Percentiles rank a stretch among this genome's conserved stretches.
Evolutionary conservation across 2,113 vertebrate genomes (phyloP).

Genomic region (Lucifuga dentata): DNA sequence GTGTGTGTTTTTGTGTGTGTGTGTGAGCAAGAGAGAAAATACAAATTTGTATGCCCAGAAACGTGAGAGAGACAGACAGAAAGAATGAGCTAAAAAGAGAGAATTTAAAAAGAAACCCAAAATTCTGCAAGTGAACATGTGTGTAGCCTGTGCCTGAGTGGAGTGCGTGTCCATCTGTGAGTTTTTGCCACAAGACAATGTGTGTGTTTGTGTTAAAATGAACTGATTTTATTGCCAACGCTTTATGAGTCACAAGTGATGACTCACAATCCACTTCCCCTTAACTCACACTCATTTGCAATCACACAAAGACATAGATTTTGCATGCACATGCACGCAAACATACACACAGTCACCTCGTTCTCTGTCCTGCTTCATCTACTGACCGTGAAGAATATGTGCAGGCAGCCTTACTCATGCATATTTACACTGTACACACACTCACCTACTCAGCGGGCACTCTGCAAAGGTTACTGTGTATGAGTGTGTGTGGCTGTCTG

Average conservation of each 20-base stretch:
- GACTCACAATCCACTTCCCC: slow-evolving; percentile 79
- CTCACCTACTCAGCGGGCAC: slow-evolving; percentile 76
- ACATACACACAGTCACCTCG: slow-evolving; percentile 39
- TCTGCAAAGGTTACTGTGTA: slow-evolving; percentile 74
- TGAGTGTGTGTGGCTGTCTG: slow-evolving; percentile 53
- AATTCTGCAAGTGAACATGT: slow-evolving; percentile 42
- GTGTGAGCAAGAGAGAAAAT: slow-evolving; percentile 13
- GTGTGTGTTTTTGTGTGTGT: slow-evolving; percentile 26
- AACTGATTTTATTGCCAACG: slow-evolving; percentile 73
- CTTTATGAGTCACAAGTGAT: slow-evolving; percentile 82
- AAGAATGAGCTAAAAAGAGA: slow-evolving; percentile 9
- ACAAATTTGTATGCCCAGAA: slow-evolving; percentile 1
- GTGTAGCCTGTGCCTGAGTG: slow-evolving; percentile 15
- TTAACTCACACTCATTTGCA: slow-evolving; percentile 51
- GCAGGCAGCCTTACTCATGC: slow-evolving; percentile 81
- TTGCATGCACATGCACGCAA: background rate
- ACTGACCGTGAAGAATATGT: slow-evolving; percentile 80
- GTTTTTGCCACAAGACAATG: slow-evolving; percentile 65
- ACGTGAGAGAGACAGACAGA: slow-evolving; percentile 17
- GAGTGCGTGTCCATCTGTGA: slow-evolving; percentile 52
- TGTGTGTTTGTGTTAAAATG: slow-evolving; percentile 61
- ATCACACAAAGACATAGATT: slow-evolving; percentile 15
- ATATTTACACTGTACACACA: slow-evolving; percentile 80
- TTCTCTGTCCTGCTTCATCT: slow-evolving; percentile 63
- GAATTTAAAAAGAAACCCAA: slow-evolving; percentile 33